A percentile compares a stretch with the other conserved stretches of the same genome.
These are phyloP conservation scores for Caenorhabditis sp. DNA, from an alignment of 2,888 invertebrate genomes.

Conservation along the genomic window DNA sequence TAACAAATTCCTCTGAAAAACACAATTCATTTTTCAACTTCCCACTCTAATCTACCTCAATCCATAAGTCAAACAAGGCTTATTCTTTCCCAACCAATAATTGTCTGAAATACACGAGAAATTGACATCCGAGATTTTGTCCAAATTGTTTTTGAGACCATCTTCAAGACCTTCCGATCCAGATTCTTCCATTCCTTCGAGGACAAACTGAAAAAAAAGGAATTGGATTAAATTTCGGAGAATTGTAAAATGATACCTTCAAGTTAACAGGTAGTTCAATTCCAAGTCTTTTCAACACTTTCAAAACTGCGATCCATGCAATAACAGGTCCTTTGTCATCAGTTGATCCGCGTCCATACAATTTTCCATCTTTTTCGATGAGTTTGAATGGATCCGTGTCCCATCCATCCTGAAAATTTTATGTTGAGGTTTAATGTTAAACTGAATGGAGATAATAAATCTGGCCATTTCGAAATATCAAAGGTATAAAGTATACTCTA, in stretches of 20 bases:
- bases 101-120: constrained; percentile 98
- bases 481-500: too few relatives aligned
- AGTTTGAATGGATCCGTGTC: constrained; percentile 90
- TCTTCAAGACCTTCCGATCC: constrained; percentile 95
- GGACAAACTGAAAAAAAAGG: constrained; percentile 78
- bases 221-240: not conserved
- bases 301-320: constrained; percentile 92
- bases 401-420: constrained; percentile 79
- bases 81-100: constrained; percentile 96
- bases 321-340: constrained; percentile 92
- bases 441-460: constrained; percentile 1
- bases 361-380: constrained; percentile 85
- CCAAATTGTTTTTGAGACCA: constrained; percentile 76
- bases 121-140: constrained; percentile 78
- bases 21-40: not conserved
- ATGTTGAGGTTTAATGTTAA: not conserved
- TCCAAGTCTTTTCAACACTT: constrained; percentile 82
- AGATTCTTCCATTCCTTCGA: constrained; percentile 98
- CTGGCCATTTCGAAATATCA: too few relatives aligned
- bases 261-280: constrained; percentile 78
- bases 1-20: constrained; percentile 78
- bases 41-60: constrained; percentile 73
- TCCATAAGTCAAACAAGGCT: constrained; percentile 96
- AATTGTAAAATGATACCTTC: constrained; percentile 71
- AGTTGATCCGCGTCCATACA: constrained; percentile 88